Base-by-base conservation (phyloP, 2,888 invertebrate species). In the Cantharis flavilabris region DNA sequence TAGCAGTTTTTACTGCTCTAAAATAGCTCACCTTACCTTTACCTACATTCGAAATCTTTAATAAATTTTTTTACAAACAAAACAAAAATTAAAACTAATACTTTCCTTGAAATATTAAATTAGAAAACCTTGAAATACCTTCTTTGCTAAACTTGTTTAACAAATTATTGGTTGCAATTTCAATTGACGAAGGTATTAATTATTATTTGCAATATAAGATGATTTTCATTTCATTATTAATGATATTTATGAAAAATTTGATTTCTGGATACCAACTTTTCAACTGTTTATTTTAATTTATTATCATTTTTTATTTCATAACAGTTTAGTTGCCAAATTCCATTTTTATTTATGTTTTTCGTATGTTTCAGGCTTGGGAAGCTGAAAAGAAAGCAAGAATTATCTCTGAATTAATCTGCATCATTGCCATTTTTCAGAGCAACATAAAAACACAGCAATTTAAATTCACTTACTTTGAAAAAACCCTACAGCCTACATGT, bases 1-100 rank as follows among this genome's bases (percentile, higher is more conserved):
- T 67, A 23, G 13, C n/a, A 23, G 13, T 67, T 67, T 67, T 18
- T 26, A 26, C 65, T 26, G 26, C n/a, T 23, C 26, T 67, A 67
- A 67, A 67, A 67, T 64, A 67, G 65, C 65, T 23, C 65, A 67
- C 65, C 65, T 67, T 67, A 67, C 65, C 65, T 67, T 67, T 67
- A 67, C 65, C 65, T 67, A 67, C 65, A 67, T 67, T 67, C 26
- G n/a, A 67, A 67, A 67, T 67, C 26, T 67, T 67, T 23, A 20
- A 64, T 64, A 64, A 64, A 64, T 23, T 67, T 67, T 67, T 67
- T 67, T 20, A 20, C 26, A 26, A 26, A 26, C 20, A 67, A 67
- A 64, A 20, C 26, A 23, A 23, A 67, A 67, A 67, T 23, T 23
- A 67, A 20, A 67, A 67, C 65, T 67, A 23, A 20, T 23, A 67